phyloP scores from a whole-genome alignment of 2,797 vertebrate species.

The Sparidentex hasta region DNA sequence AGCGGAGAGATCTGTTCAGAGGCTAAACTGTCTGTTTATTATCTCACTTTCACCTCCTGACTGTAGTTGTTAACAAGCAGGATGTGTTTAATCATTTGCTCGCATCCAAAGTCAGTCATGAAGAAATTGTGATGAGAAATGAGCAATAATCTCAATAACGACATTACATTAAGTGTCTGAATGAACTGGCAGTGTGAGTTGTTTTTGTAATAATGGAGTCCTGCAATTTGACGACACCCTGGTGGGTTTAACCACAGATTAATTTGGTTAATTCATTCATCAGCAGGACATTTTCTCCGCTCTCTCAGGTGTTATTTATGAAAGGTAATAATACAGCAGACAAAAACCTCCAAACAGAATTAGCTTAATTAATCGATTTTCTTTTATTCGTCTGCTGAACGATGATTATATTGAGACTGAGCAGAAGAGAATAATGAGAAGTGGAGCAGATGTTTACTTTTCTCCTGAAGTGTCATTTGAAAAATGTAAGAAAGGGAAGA shows the following conservation, averaged over 20 bases:
- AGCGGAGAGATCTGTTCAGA: conserved; percentile 13
- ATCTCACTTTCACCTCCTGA: background rate
- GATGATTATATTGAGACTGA: too few species aligned
- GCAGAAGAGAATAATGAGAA: background rate
- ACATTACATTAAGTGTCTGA: background rate
- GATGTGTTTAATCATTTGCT: background rate
- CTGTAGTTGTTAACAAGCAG: conserved; percentile 1
- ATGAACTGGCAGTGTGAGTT: background rate
- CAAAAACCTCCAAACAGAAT: background rate
- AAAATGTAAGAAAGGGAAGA: too few species aligned
- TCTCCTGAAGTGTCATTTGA: background rate
- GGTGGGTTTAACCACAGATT: conserved; percentile 1
- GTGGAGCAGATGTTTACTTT: background rate
- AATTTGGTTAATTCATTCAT: background rate
- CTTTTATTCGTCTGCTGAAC: background rate
- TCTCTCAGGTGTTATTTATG: background rate
- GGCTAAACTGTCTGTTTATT: conserved; percentile 6
- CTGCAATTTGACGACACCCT: conserved; percentile 12
- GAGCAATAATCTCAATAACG: background rate
- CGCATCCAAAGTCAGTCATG: background rate
- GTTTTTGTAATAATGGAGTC: background rate
- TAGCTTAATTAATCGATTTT: background rate
- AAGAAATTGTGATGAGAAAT: background rate
- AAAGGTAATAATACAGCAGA: background rate
- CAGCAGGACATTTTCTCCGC: background rate